Percentiles rank a stretch among this genome's conserved stretches.
These are phyloP conservation scores for Silurus glanis DNA, from an alignment of 2,113 vertebrate species.

Conservation along the genomic window DNA sequence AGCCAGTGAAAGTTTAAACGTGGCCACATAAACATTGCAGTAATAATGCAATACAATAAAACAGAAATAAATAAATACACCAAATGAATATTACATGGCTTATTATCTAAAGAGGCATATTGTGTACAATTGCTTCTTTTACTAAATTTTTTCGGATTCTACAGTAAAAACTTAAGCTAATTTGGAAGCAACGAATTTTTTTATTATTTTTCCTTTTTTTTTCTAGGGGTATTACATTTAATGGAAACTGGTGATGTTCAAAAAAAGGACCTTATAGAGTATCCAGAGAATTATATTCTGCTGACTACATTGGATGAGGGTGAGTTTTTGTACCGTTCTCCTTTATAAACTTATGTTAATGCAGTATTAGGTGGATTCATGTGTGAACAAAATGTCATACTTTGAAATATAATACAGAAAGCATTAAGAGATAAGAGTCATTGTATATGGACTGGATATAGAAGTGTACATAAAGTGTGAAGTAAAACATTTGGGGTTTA, in stretches of 20 bases:
- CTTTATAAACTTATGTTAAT: background rate
- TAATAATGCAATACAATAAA: background rate
- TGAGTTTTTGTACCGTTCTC: constrained; percentile 38
- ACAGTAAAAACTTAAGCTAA: background rate
- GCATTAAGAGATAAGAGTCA: background rate
- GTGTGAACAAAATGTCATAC: background rate
- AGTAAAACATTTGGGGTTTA: background rate
- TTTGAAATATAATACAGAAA: background rate
- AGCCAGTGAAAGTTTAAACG: background rate
- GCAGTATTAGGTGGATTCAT: background rate
- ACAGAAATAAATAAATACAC: background rate
- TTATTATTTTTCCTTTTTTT: too few relatives aligned
- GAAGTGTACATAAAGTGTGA: background rate
- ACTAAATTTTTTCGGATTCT: background rate
- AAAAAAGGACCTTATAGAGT: constrained; percentile 69
- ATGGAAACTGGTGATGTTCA: constrained; percentile 72
- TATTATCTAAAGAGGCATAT: background rate
- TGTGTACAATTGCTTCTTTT: background rate
- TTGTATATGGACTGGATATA: background rate
- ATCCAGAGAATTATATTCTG: constrained; percentile 74
- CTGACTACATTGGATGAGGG: constrained; percentile 73
- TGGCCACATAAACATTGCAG: background rate
- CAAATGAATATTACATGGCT: background rate
- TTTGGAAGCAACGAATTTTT: background rate
- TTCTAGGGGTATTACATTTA: constrained; percentile 69